Evolutionary conservation across 1,140 invertebrate species (phyloP), one percentile per base, ranked within the genome.

Genomic region (Centruroides sculpturatus): DNA sequence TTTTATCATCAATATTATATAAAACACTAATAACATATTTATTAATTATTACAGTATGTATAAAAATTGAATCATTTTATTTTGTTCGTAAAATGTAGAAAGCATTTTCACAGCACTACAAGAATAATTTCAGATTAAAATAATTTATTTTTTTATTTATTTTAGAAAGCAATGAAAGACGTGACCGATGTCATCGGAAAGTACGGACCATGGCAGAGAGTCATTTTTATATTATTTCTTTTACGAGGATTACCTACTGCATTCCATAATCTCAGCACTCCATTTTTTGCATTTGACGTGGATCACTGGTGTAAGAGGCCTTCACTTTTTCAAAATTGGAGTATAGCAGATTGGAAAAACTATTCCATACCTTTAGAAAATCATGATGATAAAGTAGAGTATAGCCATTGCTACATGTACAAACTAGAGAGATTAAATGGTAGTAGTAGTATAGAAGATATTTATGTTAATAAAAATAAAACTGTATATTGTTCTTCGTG

Each of bases 181-280:
- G 62, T 63, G 8, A 63, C 57, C 11, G 62, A 63, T 49, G 48
- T 63, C 12, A 63, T 63, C 11, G 62, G 62, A 3, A 48, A 63
- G n/a, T 63, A 63, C 41, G 62, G 62, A 10, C 62, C 62, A 10
- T 63, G 62, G 62, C 62, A 63, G 5, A 47, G 62, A 47, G 11
- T 63, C 5, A 63, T 63, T 41, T 63, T 63, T 54, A 59, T 63
- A 23, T 41, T 63, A 23, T 59, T 57, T 12, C 59, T 57, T 46
- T 41, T 63, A 9, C 57, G 62, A n/a, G 62, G 62, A 11, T 56
- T 57, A 13, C 62, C 62, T 5, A 63, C 62, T 47, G 62, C 62
- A 52, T 63, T 63, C 41, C 59, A 59, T 36, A 63, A 63, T 36
- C 35, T 63, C 12, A 63, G 62, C 12, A 63, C 62, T 8, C 62